These are phyloP conservation scores for Sminthurinus signatus DNA, from an alignment of 1,140 invertebrate species.

Conservation along the genomic window DNA sequence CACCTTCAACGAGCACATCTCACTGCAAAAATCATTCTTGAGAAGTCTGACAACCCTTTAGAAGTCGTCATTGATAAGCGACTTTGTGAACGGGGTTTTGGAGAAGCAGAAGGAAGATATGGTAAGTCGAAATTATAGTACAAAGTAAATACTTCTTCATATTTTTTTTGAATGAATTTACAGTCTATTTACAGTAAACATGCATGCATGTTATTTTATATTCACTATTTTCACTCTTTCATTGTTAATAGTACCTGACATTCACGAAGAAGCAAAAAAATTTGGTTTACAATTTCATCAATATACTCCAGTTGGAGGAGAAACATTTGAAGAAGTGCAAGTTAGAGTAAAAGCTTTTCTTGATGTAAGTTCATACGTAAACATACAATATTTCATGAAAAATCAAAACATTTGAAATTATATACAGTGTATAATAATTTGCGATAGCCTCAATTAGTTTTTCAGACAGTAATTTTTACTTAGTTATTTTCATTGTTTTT, in stretches of 20 bases:
- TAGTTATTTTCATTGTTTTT: neutral
- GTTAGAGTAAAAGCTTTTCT: conserved; percentile 14
- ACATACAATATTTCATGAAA: no score
- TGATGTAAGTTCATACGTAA: conserved; percentile 7
- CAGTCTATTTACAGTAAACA: no score
- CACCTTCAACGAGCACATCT: conserved; percentile 23
- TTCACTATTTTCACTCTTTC: no score
- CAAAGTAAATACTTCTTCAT: no score
- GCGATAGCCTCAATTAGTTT: no score
- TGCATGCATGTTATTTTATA: no score
- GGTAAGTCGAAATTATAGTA: no score
- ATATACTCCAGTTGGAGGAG: conserved; percentile 26
- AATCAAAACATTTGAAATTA: no score
- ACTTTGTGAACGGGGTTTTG: conserved; percentile 31
- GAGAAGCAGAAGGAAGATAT: conserved; percentile 28
- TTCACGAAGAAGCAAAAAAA: conserved; percentile 26
- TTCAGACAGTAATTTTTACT: no score
- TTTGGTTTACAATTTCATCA: neutral
- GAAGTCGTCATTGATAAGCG: conserved; percentile 6
- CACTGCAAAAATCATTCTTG: conserved; percentile 27
- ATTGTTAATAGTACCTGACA: no score
- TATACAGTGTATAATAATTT: no score
- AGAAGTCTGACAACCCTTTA: conserved; percentile 9
- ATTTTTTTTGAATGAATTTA: no score
- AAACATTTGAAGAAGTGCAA: conserved; percentile 20